A percentile compares a stretch with the other conserved stretches of the same genome.
phyloP scores from a whole-genome alignment of 2,888 invertebrate genomes.

The Belgica antarctica region DNA sequence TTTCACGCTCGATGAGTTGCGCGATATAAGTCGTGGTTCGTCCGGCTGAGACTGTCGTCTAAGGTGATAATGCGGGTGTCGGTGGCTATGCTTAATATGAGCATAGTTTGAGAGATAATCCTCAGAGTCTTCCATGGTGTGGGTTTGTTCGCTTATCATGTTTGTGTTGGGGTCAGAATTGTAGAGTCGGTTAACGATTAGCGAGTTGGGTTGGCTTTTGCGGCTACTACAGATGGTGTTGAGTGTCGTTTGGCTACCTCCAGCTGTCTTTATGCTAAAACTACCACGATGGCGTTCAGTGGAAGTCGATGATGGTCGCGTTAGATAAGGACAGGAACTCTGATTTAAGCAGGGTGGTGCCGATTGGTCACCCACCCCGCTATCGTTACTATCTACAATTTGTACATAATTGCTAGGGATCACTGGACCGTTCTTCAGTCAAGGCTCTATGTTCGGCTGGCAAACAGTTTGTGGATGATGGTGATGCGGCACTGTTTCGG shows the following conservation, averaged over 20 bases:
- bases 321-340: constrained; percentile 19
- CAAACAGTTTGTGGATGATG: constrained; percentile 57
- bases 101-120: constrained; percentile 38
- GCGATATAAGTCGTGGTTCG: constrained; percentile 21
- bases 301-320: neutral
- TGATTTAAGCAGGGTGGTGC: constrained; percentile 24
- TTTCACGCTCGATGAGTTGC: constrained; percentile 42
- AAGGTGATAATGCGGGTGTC: constrained; percentile 38
- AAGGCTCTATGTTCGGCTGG: constrained; percentile 56
- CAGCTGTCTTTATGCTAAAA: constrained; percentile 4
- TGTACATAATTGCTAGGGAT: constrained; percentile 44
- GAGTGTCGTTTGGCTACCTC: constrained; percentile 39
- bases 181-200: constrained; percentile 4
- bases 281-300: constrained; percentile 14
- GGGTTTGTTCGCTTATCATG: constrained; percentile 4
- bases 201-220: constrained; percentile 25
- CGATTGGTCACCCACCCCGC: constrained; percentile 2
- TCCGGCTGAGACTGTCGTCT: constrained; percentile 40
- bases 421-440: constrained; percentile 62
- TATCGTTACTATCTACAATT: constrained; percentile 43
- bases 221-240: constrained; percentile 37
- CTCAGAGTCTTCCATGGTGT: neutral
- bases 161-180: constrained; percentile 40
- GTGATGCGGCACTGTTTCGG: constrained; percentile 61
- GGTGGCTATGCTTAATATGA: constrained; percentile 39